Evolutionary conservation across 2,888 invertebrate genomes (phyloP), one percentile per base, ranked within the genome.

Genomic region (Macrophya alboannulata): DNA sequence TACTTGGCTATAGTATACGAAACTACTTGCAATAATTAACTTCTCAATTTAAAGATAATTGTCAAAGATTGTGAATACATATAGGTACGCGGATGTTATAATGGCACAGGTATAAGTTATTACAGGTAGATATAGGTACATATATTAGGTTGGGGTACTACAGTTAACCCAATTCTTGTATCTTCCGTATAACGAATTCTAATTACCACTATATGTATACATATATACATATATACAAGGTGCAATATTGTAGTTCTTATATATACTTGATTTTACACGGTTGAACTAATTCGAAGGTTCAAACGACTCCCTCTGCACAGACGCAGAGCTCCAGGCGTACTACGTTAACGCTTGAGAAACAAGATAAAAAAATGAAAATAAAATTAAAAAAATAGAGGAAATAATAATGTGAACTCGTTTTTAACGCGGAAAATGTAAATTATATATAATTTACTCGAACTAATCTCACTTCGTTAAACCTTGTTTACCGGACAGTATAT

Each of bases 91-190:
- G 62, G 12, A 62, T 62, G 62, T 8, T 25, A 55, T 55, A 55
- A n/a, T n/a, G n/a, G n/a, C n/a, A n/a, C n/a, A 43, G 43, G 43
- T n/a, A 55, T n/a, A 55, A n/a, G n/a, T 12, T 55, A 55, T n/a
- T 55, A 55, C 9, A 8, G 1, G 9, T 8, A 9, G 9, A 62
- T 62, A n/a, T n/a, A n/a, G n/a, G 62, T 62, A 48, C 48, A 4
- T 62, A 25, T n/a, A 62, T 6, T n/a, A 21, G 62, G 8, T n/a
- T 31, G 31, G 31, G 3, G 31, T 31, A 31, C 31, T 31, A 71
- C 71, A 71, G 71, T 71, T 71, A 71, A 71, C 71, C 71, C n/a
- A 71, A 71, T 71, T 71, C 43, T 15, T 21, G 43, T 48, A 76
- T 48, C 21, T 76, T 48, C 25, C 25, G 4, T 10, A n/a, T n/a